phyloP scores from a whole-genome alignment of 2,113 vertebrate genomes.

The Anhinga anhinga region DNA sequence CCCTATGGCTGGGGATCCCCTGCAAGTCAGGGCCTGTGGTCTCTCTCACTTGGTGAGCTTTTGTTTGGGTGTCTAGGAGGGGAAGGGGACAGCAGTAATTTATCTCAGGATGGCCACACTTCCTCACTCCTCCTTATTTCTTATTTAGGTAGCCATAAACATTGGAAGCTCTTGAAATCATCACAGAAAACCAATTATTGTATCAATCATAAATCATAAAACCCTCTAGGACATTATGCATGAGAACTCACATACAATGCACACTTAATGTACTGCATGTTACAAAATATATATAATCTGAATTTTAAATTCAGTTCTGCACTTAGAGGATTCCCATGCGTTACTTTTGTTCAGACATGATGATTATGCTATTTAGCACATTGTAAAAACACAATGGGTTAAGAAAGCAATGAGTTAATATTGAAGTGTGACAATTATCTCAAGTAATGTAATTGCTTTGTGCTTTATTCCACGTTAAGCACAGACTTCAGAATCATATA shows the following conservation, averaged over 20 bases:
- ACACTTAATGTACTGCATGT: neutral
- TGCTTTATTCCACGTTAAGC: neutral
- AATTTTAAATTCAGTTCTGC: neutral
- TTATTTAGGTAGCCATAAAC: neutral
- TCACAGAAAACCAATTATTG: neutral
- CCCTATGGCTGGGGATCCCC: neutral
- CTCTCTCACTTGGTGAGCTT: neutral
- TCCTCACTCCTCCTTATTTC: neutral
- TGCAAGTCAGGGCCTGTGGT: accelerated
- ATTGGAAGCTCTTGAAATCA: neutral
- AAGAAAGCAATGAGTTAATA: neutral
- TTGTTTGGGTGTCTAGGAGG: neutral
- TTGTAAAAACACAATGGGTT: neutral
- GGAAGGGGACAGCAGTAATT: neutral
- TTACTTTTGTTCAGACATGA: neutral
- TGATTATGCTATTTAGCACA: neutral
- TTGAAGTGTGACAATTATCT: neutral
- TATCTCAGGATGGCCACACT: neutral
- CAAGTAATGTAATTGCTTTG: slow-evolving; percentile 1
- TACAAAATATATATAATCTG: neutral
- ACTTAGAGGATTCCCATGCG: neutral
- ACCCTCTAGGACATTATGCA: neutral
- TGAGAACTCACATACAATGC: neutral
- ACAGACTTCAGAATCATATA: neutral
- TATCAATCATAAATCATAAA: neutral